Percentiles rank a stretch among this genome's conserved stretches.
phyloP scores from a whole-genome alignment of 2,888 invertebrate genomes.

The Mesorhabditis belari region DNA sequence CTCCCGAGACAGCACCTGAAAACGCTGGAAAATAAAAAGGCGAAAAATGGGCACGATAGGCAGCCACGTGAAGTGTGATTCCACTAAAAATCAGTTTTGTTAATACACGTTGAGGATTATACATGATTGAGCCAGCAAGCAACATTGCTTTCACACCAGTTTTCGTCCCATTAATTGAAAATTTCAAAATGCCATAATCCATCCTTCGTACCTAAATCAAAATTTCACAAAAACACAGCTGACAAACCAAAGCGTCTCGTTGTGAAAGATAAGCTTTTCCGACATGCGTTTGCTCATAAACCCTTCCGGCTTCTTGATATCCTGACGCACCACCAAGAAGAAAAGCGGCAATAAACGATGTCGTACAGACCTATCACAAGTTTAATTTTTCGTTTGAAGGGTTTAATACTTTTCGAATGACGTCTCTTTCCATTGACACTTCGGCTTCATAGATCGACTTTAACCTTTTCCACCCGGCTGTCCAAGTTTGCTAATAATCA shows the following conservation, averaged over 20 bases:
- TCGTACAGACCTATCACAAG: conserved; percentile 25
- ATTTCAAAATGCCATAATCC: conserved; percentile 34
- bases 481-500: too few relatives aligned
- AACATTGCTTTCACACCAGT: conserved; percentile 28
- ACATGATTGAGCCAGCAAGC: conserved; percentile 38
- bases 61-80: conserved; percentile 28
- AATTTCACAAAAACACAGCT: background rate
- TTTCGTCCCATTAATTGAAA: conserved; percentile 31
- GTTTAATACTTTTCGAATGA: too few relatives aligned
- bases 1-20: background rate
- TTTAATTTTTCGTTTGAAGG: too few relatives aligned
- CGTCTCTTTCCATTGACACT: conserved; percentile 24
- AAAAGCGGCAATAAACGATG: conserved; percentile 33
- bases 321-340: conserved; percentile 31
- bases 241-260: conserved; percentile 27
- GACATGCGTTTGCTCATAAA: conserved; percentile 29
- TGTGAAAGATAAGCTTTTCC: conserved; percentile 30
- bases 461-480: conserved; percentile 35
- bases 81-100: conserved; percentile 17
- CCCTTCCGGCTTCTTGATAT: conserved; percentile 24
- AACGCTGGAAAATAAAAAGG: too few relatives aligned
- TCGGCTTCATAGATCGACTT: conserved; percentile 18
- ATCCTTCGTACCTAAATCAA: conserved; percentile 20
- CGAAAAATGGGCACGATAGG: conserved; percentile 29
- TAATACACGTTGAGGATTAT: background rate